Percentiles rank a stretch among this genome's conserved stretches.
These are phyloP conservation scores for Peromyscus eremicus DNA, from an alignment of 2,797 vertebrate genomes.

Conservation along the genomic window DNA sequence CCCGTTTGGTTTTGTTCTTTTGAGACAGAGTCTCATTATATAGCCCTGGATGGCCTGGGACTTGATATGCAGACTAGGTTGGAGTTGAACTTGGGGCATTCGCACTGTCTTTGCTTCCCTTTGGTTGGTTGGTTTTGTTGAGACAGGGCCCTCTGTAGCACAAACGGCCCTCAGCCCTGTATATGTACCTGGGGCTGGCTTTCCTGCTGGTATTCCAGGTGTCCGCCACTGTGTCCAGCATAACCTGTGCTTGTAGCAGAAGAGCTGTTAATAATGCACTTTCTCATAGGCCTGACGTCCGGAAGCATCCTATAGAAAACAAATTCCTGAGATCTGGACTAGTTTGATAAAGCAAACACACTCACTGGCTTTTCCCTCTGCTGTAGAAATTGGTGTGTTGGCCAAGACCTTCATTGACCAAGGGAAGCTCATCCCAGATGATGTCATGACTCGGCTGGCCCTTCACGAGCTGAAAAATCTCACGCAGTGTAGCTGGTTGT, in stretches of 20 bases:
- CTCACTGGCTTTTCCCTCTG: slow-evolving; percentile 59
- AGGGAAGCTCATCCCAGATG: slow-evolving; percentile 96
- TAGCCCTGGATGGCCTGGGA: neutral
- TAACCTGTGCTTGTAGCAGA: slow-evolving; percentile 1
- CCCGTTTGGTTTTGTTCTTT: neutral
- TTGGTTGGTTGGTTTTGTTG: neutral
- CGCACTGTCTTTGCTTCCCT: neutral
- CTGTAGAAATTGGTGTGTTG: slow-evolving; percentile 94
- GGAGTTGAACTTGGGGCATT: neutral
- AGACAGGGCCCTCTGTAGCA: neutral
- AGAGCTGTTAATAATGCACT: neutral
- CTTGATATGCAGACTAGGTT: neutral
- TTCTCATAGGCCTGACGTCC: neutral
- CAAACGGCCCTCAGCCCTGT: neutral
- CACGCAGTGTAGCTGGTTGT: slow-evolving; percentile 91
- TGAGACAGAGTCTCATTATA: neutral
- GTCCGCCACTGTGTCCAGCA: neutral
- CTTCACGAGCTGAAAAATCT: slow-evolving; percentile 92
- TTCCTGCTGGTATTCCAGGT: neutral
- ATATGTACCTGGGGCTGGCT: neutral
- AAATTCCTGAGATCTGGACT: slow-evolving; percentile 34
- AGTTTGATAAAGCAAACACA: neutral
- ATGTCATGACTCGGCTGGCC: slow-evolving; percentile 95
- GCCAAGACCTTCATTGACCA: slow-evolving; percentile 97
- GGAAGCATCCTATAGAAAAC: neutral